Evolutionary conservation across 2,888 invertebrate genomes (phyloP).

Genomic region (Heterodera filipjevi): DNA sequence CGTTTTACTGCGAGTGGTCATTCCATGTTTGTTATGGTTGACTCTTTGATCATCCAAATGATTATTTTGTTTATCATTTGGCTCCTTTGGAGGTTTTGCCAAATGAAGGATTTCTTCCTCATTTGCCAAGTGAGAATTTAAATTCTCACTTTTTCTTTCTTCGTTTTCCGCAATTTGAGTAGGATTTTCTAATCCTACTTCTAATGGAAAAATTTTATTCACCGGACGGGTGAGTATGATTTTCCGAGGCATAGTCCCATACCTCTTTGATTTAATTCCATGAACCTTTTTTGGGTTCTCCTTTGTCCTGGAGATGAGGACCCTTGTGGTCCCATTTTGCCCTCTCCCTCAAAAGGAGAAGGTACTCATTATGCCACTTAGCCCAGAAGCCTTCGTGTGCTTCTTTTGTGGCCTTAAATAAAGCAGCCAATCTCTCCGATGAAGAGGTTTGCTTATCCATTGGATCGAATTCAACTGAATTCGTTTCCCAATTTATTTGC

Average conservation of each 20-base stretch:
- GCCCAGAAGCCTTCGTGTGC: background rate
- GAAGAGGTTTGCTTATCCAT: background rate
- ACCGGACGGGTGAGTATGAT: background rate
- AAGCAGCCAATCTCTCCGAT: background rate
- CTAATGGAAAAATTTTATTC: background rate
- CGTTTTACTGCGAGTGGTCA: conserved; percentile 5
- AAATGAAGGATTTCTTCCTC: too few species aligned
- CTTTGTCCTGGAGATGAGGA: background rate
- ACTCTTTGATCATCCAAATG: background rate
- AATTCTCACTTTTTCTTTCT: too few species aligned
- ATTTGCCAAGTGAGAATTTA: too few species aligned
- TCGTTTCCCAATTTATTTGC: background rate
- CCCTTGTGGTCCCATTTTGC: background rate
- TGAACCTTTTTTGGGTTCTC: background rate
- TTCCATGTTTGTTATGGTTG: background rate
- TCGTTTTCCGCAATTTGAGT: background rate
- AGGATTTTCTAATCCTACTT: background rate
- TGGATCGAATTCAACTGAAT: background rate
- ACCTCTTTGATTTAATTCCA: background rate
- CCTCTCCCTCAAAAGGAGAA: background rate
- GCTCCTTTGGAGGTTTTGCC: too few species aligned
- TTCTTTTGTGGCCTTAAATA: background rate
- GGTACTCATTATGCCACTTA: background rate
- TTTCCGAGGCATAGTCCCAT: background rate
- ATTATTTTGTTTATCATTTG: too few species aligned